Evolutionary conservation across 1,140 invertebrate species (phyloP).

Genomic region (Bathynomus jamesi): DNA sequence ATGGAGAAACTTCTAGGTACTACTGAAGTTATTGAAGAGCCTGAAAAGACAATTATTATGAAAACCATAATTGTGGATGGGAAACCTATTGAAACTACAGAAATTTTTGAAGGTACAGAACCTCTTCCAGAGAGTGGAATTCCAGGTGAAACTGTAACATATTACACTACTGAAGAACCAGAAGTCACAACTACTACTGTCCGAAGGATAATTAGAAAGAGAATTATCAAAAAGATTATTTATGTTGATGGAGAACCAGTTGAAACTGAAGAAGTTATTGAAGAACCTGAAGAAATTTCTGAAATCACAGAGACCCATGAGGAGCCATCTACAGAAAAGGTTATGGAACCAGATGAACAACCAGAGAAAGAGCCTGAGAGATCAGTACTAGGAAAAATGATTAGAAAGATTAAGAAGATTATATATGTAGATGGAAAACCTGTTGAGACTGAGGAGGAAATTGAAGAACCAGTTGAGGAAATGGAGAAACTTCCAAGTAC

Average conservation of each 20-base stretch:
- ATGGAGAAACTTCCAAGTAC: not conserved
- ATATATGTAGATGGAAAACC: slow-evolving; percentile 9
- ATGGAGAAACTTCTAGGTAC: too few species aligned
- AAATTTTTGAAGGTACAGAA: too few species aligned
- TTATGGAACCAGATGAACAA: not conserved
- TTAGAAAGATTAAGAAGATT: slow-evolving; percentile 6
- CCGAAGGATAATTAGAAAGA: not conserved
- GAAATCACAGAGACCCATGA: not conserved
- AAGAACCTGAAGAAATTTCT: slow-evolving; percentile 44
- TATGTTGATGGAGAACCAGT: slow-evolving; percentile 39
- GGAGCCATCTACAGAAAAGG: not conserved
- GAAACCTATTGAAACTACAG: slow-evolving; percentile 5
- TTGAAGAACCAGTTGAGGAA: slow-evolving; percentile 3
- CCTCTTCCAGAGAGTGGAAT: too few species aligned
- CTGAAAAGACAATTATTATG: slow-evolving; percentile 4
- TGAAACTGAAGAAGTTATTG: slow-evolving; percentile 67
- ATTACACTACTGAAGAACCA: slow-evolving; percentile 16
- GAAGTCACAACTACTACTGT: not conserved
- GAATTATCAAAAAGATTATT: slow-evolving; percentile 3
- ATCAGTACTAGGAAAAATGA: too few species aligned
- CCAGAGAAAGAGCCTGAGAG: slow-evolving; percentile 10
- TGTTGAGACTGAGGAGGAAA: not conserved
- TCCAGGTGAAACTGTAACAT: too few species aligned
- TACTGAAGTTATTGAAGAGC: not conserved
- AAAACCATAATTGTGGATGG: slow-evolving; percentile 13